phyloP scores from a whole-genome alignment of 1,140 invertebrate species.

The Pogonomyrmex californicus region DNA sequence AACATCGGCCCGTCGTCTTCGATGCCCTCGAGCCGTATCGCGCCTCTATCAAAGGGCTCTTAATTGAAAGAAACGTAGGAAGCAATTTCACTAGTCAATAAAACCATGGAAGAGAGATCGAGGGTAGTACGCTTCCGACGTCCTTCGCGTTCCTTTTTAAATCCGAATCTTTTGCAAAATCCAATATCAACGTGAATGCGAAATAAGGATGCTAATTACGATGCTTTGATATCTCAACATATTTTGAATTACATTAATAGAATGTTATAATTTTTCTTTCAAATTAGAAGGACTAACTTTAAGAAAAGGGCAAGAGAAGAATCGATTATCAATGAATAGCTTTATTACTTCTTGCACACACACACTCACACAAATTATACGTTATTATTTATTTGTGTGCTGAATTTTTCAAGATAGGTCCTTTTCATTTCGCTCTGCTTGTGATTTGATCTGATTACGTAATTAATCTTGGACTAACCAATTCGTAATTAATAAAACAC shows the following conservation, averaged over 20 bases:
- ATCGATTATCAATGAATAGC: not conserved
- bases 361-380: not conserved
- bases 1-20: constrained; percentile 58
- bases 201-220: constrained; percentile 29
- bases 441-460: not conserved
- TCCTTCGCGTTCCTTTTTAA: constrained; percentile 23
- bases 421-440: not conserved
- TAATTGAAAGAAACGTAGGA: constrained; percentile 61
- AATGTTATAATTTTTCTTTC: not conserved
- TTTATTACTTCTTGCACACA: not conserved
- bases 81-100: constrained; percentile 62
- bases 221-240: constrained; percentile 28
- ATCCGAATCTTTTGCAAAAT: constrained; percentile 42
- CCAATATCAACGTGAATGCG: constrained; percentile 40
- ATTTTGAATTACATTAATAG: constrained; percentile 19
- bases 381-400: not conserved
- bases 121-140: constrained; percentile 3
- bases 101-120: constrained; percentile 22
- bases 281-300: not conserved
- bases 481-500: not conserved
- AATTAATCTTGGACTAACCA: not conserved
- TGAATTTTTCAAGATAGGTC: constrained; percentile 1
- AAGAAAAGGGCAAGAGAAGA: not conserved
- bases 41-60: constrained; percentile 58
- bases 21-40: constrained; percentile 59